Base-by-base conservation (phyloP, 2,888 invertebrate genomes). In the Calliopum simillimum region DNA sequence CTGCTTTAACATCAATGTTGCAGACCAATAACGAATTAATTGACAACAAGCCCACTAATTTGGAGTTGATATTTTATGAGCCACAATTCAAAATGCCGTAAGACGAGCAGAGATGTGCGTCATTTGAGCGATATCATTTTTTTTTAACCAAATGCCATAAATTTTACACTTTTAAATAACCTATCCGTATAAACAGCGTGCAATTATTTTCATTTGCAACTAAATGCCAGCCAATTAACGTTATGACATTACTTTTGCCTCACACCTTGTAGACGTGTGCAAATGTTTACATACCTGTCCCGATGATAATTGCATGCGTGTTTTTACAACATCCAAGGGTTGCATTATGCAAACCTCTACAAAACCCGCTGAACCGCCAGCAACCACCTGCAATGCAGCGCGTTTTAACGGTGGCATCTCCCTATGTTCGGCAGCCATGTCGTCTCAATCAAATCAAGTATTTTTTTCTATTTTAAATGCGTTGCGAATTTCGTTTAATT, bases 301-400 rank as follows among this genome's bases (percentile, higher is more conserved):
- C 19, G 64, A 21, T 4, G 76, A 94, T 62, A 95, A 87, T 86
- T 95, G 95, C 77, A 95, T 89, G 77, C 98, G 89, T 2, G 98
- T 98, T 87, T 98, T 98, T 3, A 98, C 91, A 71, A 98, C 89
- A 86, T 98, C 98, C 83, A 98, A 87, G 0, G 98, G 98, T 87
- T 98, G 97, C 97, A 98, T 98, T 65, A 97, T 92, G 84, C 95
- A 96, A 73, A 97, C 96, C 89, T 98, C 97, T 62, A 97, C 91
- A 86, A 98, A 96, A 84, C 95, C 95, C 79, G 97, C 97, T 76
- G 94, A 94, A 68, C 97, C 97, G 73, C 97, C 97, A 73, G 97
- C 93, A 19, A 82, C 68, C 64, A 85, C 82, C 69, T 86, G 85
- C 51, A 85, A 77, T 53, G 78, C 82, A 21, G 84, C 84, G 44